A percentile compares a stretch with the other conserved stretches of the same genome.
Conservation (phyloP, 2,888 invertebrate genomes). For the Idaea straminata region DNA sequence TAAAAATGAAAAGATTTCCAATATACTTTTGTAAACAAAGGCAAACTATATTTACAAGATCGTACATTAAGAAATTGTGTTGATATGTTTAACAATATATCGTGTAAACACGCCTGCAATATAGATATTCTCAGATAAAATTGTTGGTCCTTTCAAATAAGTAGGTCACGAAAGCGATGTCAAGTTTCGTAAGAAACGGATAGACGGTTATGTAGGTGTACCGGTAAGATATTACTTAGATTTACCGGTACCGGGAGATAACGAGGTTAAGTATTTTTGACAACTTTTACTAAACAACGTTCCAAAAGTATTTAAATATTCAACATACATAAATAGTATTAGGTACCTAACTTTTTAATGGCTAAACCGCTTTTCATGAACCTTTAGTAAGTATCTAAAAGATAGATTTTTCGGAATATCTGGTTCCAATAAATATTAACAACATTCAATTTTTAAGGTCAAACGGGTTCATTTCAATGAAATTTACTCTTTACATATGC, state of each 20-base stretch:
- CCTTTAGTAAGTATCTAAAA: too few relatives aligned
- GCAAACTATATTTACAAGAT: slow-evolving; percentile 35
- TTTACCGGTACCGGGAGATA: not conserved
- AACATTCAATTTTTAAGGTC: too few relatives aligned
- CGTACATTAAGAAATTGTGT: slow-evolving; percentile 35
- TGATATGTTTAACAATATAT: slow-evolving; percentile 47
- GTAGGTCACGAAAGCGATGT: slow-evolving; percentile 55
- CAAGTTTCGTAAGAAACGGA: slow-evolving; percentile 36
- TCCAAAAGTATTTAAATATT: not conserved
- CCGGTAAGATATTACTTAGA: not conserved
- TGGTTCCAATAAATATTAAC: too few relatives aligned
- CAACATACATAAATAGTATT: too few relatives aligned
- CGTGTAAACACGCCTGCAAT: slow-evolving; percentile 40
- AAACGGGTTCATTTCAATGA: too few relatives aligned
- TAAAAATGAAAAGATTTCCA: slow-evolving; percentile 14
- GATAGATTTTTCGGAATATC: too few relatives aligned
- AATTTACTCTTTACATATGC: too few relatives aligned
- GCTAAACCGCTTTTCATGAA: too few relatives aligned
- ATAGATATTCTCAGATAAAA: slow-evolving; percentile 44
- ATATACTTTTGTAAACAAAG: slow-evolving; percentile 22
- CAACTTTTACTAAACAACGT: not conserved
- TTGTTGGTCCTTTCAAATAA: slow-evolving; percentile 51
- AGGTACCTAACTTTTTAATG: too few relatives aligned
- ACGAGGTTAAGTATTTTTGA: not conserved
- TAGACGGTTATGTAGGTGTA: slow-evolving; percentile 12